These are phyloP conservation scores for Sinella curviseta DNA, from an alignment of 1,140 invertebrate species.

Conservation along the genomic window DNA sequence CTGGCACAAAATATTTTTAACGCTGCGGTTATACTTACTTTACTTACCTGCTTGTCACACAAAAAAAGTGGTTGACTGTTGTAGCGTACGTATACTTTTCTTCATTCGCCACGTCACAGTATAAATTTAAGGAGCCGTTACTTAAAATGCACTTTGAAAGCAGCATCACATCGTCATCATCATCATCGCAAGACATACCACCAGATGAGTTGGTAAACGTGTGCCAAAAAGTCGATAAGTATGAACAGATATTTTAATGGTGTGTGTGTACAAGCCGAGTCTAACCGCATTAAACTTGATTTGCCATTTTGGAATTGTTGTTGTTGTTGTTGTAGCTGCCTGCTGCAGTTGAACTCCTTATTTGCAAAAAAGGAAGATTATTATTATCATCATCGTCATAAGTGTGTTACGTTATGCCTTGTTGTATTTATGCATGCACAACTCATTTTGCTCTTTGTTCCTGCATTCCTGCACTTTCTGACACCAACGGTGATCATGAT, in stretches of 20 bases:
- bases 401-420: too few species aligned
- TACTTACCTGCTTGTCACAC: too few species aligned
- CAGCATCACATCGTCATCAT: not conserved
- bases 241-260: not conserved
- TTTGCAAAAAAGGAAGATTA: not conserved
- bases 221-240: not conserved
- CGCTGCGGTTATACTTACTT: too few species aligned
- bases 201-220: conserved; percentile 7
- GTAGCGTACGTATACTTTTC: too few species aligned
- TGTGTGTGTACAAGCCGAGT: not conserved
- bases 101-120: not conserved
- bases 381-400: too few species aligned
- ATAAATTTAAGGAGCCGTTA: not conserved
- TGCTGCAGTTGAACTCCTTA: conserved; percentile 19
- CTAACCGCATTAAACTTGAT: conserved; percentile 23
- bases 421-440: too few species aligned
- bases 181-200: not conserved
- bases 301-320: conserved; percentile 7
- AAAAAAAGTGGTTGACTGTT: too few species aligned
- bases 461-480: not conserved
- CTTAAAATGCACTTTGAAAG: not conserved
- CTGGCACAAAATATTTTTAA: too few species aligned
- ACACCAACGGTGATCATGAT: not conserved
- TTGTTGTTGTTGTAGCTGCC: not conserved
- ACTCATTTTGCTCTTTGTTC: not conserved